These are phyloP conservation scores for Cyanoderma ruficeps DNA, from an alignment of 2,113 vertebrate species.

Conservation along the genomic window DNA sequence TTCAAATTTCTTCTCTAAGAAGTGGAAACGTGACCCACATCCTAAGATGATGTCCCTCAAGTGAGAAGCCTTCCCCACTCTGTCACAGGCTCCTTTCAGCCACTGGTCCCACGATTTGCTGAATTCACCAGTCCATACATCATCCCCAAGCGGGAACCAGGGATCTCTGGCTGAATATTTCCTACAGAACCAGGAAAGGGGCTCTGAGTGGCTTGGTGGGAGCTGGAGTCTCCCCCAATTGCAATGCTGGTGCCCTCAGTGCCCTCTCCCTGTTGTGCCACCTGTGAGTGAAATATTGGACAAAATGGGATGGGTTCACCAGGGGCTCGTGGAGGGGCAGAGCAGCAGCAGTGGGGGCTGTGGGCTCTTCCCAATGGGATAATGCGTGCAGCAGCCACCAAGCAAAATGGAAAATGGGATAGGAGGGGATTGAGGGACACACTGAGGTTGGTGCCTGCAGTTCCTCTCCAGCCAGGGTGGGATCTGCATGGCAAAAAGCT, in stretches of 20 bases:
- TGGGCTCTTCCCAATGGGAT: background rate
- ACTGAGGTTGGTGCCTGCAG: background rate
- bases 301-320: background rate
- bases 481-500: background rate
- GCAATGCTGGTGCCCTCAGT: background rate
- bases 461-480: background rate
- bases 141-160: background rate
- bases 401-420: background rate
- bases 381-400: background rate
- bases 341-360: background rate
- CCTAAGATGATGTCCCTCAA: background rate
- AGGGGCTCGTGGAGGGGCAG: background rate
- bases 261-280: background rate
- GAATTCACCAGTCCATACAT: background rate
- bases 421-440: background rate
- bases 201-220: accelerated
- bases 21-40: background rate
- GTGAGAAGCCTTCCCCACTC: background rate
- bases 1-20: background rate
- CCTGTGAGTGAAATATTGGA: background rate
- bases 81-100: background rate
- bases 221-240: background rate
- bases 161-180: background rate
- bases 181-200: background rate
- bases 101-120: accelerated